Evolutionary conservation across 2,113 vertebrate genomes (phyloP).

Genomic region (Corythoichthys intestinalis): DNA sequence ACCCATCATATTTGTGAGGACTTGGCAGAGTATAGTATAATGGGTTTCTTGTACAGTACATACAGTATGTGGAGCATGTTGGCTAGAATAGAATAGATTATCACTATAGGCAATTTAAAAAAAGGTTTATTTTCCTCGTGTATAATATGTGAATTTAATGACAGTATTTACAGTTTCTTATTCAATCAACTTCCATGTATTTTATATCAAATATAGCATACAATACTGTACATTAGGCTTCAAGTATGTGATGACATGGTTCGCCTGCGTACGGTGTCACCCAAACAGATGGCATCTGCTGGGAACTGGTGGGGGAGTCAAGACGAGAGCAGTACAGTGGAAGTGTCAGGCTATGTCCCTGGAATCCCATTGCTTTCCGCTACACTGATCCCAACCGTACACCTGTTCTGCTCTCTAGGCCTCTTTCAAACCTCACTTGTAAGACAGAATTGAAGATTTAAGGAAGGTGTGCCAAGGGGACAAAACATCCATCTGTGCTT

Average conservation of each 20-base stretch:
- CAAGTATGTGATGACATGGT: background rate
- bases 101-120: no score
- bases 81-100: background rate
- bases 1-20: slow-evolving; percentile 9
- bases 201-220: slow-evolving; percentile 14
- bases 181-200: slow-evolving; percentile 5
- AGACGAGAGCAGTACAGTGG: slow-evolving; percentile 55
- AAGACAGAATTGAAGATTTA: slow-evolving; percentile 46
- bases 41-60: no score
- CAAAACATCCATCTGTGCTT: slow-evolving; percentile 42
- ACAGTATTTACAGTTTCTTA: background rate
- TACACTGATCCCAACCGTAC: slow-evolving; percentile 62
- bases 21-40: slow-evolving; percentile 5
- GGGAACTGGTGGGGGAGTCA: slow-evolving; percentile 42
- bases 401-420: slow-evolving; percentile 54
- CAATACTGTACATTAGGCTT: slow-evolving; percentile 17
- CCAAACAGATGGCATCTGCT: slow-evolving; percentile 64
- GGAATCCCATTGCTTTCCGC: slow-evolving; percentile 62
- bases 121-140: background rate
- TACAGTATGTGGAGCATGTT: background rate
- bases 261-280: slow-evolving; percentile 34
- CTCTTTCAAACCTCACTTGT: slow-evolving; percentile 45
- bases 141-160: background rate
- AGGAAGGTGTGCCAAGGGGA: slow-evolving; percentile 41
- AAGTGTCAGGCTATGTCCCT: slow-evolving; percentile 57